Evolutionary conservation across 2,888 invertebrate genomes (phyloP).

Genomic region (Blera fallax): DNA sequence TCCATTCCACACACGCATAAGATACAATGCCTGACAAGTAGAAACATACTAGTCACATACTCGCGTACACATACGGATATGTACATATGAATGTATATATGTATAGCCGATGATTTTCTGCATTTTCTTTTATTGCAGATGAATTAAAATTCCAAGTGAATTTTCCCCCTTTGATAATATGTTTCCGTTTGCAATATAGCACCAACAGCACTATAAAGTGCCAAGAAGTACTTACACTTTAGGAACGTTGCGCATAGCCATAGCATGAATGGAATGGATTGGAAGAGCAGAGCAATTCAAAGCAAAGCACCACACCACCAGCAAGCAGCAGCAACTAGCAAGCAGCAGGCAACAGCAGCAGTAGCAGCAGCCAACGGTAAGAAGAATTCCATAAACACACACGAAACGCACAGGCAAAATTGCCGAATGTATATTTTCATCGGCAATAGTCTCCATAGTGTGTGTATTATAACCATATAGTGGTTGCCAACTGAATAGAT

Average conservation of each 20-base stretch:
- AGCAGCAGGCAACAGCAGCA: too few relatives aligned
- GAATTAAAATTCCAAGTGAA: constrained; percentile 51
- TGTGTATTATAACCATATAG: constrained; percentile 8
- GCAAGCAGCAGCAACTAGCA: too few relatives aligned
- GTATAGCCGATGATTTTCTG: constrained; percentile 17
- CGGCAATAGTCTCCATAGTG: neutral
- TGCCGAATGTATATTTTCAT: constrained; percentile 31
- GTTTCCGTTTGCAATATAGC: constrained; percentile 48
- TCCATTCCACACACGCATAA: constrained; percentile 3
- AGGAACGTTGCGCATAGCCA: constrained; percentile 15
- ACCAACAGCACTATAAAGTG: constrained; percentile 37
- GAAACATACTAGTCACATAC: neutral
- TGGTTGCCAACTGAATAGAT: constrained; percentile 3
- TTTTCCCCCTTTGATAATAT: constrained; percentile 25
- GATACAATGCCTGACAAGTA: constrained; percentile 4
- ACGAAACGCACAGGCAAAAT: constrained; percentile 22
- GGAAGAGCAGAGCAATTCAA: constrained; percentile 24
- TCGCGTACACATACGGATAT: neutral
- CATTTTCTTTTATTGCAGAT: constrained; percentile 49
- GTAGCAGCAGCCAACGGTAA: too few relatives aligned
- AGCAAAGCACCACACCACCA: constrained; percentile 13
- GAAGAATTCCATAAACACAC: constrained; percentile 20
- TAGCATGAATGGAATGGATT: constrained; percentile 9
- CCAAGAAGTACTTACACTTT: constrained; percentile 38
- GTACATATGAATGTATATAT: neutral